These are phyloP conservation scores for Lutjanus erythropterus DNA, from an alignment of 2,113 vertebrate species.

Conservation along the genomic window DNA sequence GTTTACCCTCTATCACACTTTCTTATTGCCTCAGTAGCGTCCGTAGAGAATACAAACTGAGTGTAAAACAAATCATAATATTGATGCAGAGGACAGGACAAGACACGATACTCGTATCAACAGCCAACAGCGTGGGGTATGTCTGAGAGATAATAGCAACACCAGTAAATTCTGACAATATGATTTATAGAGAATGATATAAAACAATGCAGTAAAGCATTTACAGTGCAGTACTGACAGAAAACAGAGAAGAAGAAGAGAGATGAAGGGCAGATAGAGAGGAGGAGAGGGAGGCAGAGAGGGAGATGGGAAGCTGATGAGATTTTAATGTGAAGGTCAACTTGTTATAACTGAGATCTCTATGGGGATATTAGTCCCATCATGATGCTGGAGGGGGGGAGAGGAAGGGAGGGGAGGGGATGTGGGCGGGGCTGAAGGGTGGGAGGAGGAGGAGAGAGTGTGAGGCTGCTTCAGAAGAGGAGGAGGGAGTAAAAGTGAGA, in stretches of 20 bases:
- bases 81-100: not conserved
- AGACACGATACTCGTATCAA: slow-evolving; percentile 17
- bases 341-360: slow-evolving; percentile 80
- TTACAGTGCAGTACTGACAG: slow-evolving; percentile 49
- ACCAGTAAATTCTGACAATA: slow-evolving; percentile 28
- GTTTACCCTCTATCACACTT: too few species aligned
- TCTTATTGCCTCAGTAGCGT: too few species aligned
- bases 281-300: slow-evolving; percentile 57
- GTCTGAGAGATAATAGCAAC: slow-evolving; percentile 26
- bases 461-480: slow-evolving; percentile 39
- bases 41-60: too few species aligned
- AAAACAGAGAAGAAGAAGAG: slow-evolving; percentile 37
- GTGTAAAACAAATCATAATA: slow-evolving; percentile 27
- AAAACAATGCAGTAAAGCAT: slow-evolving; percentile 46
- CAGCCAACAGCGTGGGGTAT: too few species aligned
- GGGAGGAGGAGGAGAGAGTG: slow-evolving; percentile 27
- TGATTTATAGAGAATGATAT: slow-evolving; percentile 12
- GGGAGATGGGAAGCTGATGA: slow-evolving; percentile 75
- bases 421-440: not conserved
- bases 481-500: slow-evolving; percentile 46
- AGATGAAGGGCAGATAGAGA: slow-evolving; percentile 66
- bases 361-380: slow-evolving; percentile 74
- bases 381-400: slow-evolving; percentile 47
- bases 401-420: not conserved
- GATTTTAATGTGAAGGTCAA: slow-evolving; percentile 86